A percentile compares a stretch with the other conserved stretches of the same genome.
Evolutionary conservation across 2,113 vertebrate species (phyloP).

Genomic region (Bambusicola thoracicus): DNA sequence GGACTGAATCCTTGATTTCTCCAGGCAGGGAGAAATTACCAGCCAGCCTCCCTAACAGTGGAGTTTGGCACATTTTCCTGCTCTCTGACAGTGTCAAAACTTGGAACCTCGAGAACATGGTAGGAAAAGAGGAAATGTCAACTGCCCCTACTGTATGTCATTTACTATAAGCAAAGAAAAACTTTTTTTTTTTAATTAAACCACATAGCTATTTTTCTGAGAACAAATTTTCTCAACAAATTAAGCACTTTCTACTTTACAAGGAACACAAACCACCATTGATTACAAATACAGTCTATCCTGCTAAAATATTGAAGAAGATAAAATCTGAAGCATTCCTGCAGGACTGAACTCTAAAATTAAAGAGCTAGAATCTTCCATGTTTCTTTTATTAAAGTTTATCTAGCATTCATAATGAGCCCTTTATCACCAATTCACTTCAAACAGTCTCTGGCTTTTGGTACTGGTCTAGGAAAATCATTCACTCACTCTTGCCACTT

Average conservation of each 20-base stretch:
- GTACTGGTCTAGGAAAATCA: conserved; percentile 8
- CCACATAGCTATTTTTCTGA: neutral
- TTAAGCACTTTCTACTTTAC: neutral
- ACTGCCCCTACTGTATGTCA: neutral
- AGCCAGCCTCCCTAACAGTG: neutral
- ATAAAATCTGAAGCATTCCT: neutral
- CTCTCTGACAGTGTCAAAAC: neutral
- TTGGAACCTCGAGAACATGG: neutral
- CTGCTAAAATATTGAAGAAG: neutral
- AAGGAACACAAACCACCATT: neutral
- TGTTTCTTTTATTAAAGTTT: neutral
- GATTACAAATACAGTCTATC: neutral
- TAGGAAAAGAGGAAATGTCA: neutral
- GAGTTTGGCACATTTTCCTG: neutral
- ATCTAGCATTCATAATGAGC: neutral
- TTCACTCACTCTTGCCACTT: neutral
- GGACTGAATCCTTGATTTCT: neutral
- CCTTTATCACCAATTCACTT: neutral
- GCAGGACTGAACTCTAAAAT: neutral
- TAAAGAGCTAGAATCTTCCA: neutral
- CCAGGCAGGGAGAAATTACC: neutral
- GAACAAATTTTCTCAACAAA: conserved; percentile 1
- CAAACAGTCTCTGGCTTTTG: neutral
- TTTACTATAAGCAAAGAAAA: neutral
- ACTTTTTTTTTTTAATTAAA: neutral